Conservation (phyloP, 2,888 invertebrate genomes). For the Drosophila peninsularis region DNA sequence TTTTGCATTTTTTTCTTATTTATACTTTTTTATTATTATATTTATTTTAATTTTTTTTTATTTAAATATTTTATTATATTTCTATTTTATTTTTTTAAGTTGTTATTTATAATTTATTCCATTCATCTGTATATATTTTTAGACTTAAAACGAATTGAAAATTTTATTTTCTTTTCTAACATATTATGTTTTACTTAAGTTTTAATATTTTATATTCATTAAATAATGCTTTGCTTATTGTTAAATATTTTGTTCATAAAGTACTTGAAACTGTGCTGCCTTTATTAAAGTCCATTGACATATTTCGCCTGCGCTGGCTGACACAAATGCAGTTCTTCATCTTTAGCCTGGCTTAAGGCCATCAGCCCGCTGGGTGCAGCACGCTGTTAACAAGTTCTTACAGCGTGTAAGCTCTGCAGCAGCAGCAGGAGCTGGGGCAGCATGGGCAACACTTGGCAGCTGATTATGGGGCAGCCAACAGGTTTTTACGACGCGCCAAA, state of each 20-base stretch:
- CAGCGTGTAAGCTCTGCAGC: constrained; percentile 52
- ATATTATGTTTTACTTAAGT: too few species aligned
- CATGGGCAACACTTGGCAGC: constrained; percentile 43
- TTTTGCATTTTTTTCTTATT: too few species aligned
- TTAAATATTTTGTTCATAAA: neutral
- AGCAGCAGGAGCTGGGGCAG: neutral
- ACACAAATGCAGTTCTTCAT: constrained; percentile 12
- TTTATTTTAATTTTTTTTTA: too few species aligned
- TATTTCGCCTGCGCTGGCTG: constrained; percentile 1
- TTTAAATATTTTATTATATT: too few species aligned
- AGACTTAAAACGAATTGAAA: too few species aligned
- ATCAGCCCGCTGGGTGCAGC: constrained; percentile 29
- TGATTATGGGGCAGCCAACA: constrained; percentile 66
- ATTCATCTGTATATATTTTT: too few species aligned
- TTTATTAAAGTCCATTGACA: neutral
- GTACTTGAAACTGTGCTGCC: neutral
- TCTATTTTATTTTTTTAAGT: too few species aligned
- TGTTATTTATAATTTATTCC: too few species aligned
- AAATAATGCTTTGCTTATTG: too few species aligned
- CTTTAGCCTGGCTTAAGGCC: constrained; percentile 29
- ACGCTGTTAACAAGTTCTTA: constrained; percentile 64
- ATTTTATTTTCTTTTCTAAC: too few species aligned
- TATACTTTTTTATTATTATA: too few species aligned
- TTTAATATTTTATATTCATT: neutral
- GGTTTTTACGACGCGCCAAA: constrained; percentile 71